These are phyloP conservation scores for Anolis apletophallus DNA, from an alignment of 2,797 vertebrate genomes.

Conservation along the genomic window DNA sequence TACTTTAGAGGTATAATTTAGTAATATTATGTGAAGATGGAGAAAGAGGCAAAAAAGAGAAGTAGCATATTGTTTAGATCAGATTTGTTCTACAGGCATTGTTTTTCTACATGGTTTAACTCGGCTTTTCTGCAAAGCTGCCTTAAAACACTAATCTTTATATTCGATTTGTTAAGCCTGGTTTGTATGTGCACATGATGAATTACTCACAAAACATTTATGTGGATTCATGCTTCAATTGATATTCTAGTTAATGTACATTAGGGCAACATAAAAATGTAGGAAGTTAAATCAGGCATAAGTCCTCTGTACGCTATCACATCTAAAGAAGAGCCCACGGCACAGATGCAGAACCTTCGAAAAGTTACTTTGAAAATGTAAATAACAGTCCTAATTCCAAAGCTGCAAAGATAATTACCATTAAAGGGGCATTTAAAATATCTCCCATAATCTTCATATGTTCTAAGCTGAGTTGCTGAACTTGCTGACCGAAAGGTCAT, in stretches of 20 bases:
- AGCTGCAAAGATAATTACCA: too few relatives aligned
- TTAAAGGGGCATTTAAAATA: too few relatives aligned
- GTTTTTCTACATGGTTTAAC: slow-evolving; percentile 56
- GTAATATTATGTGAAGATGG: slow-evolving; percentile 10
- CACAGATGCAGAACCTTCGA: neutral
- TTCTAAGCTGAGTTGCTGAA: too few relatives aligned
- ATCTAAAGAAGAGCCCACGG: neutral
- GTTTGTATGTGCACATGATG: neutral
- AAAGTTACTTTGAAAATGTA: too few relatives aligned
- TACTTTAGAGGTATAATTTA: neutral
- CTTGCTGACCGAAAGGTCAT: too few relatives aligned
- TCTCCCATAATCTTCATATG: too few relatives aligned
- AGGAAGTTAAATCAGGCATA: neutral
- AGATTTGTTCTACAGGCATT: slow-evolving; percentile 56
- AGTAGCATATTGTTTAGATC: slow-evolving; percentile 49
- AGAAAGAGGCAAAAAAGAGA: slow-evolving; percentile 34
- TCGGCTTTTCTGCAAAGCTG: slow-evolving; percentile 24
- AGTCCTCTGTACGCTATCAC: neutral
- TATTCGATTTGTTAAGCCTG: slow-evolving; percentile 35
- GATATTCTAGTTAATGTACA: slow-evolving; percentile 34
- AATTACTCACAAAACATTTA: slow-evolving; percentile 27
- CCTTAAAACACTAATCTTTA: slow-evolving; percentile 35
- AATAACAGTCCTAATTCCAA: too few relatives aligned
- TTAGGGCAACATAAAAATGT: slow-evolving; percentile 1
- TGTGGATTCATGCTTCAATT: neutral